Percentiles rank a stretch among this genome's conserved stretches.
phyloP scores from a whole-genome alignment of 2,113 vertebrate genomes.

The Terrapene triunguis region DNA sequence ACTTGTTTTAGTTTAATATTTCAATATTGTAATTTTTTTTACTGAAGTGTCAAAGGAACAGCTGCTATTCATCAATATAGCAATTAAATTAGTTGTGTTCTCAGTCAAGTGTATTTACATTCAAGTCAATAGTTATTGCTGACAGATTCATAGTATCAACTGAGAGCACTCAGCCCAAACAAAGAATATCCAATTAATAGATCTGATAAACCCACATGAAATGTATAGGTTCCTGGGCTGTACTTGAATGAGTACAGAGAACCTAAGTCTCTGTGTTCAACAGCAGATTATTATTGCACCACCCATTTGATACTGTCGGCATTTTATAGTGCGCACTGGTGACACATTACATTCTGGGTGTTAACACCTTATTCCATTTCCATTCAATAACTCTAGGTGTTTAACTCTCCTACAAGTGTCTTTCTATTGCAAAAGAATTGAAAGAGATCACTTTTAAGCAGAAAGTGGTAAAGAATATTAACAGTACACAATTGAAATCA shows the following conservation, averaged over 20 bases:
- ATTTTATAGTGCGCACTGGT: background rate
- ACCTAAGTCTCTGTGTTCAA: background rate
- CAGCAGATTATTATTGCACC: background rate
- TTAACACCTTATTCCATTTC: background rate
- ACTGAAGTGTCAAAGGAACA: constrained; percentile 33
- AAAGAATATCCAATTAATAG: constrained; percentile 27
- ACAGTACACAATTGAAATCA: background rate
- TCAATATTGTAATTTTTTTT: constrained; percentile 36
- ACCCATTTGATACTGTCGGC: constrained; percentile 4
- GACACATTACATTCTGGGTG: background rate
- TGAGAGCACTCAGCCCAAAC: constrained; percentile 18
- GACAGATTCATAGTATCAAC: constrained; percentile 33
- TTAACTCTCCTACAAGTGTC: background rate
- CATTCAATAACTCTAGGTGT: background rate
- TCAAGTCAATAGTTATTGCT: constrained; percentile 49
- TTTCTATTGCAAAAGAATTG: background rate
- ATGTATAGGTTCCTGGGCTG: background rate
- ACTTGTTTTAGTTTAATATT: constrained; percentile 13
- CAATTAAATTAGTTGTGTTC: constrained; percentile 46
- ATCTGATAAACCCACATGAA: constrained; percentile 21
- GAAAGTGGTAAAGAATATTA: background rate
- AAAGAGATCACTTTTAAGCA: background rate
- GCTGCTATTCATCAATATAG: constrained; percentile 29
- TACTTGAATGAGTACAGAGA: constrained; percentile 25
- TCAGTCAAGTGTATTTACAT: constrained; percentile 21